Conservation (phyloP, 2,797 vertebrate genomes). For the Protosalanx chinensis region DNA sequence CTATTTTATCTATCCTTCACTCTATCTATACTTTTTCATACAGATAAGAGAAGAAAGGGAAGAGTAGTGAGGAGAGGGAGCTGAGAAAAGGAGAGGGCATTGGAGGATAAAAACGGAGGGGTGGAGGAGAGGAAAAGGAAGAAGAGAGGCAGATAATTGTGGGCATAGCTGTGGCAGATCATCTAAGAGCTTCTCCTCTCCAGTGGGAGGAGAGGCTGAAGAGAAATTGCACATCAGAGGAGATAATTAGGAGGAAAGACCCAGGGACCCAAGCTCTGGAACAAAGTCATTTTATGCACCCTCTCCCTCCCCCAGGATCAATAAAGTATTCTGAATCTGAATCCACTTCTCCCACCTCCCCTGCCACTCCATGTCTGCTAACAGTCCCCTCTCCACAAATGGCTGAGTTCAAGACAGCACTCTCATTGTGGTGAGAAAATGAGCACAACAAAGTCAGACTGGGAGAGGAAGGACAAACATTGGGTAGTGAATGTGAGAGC, state of each 20-base stretch:
- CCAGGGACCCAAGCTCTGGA: slow-evolving; percentile 15
- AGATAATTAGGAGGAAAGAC: slow-evolving; percentile 33
- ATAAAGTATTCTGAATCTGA: too few relatives aligned
- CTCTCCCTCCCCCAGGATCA: background rate
- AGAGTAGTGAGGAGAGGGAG: background rate
- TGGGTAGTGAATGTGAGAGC: too few relatives aligned
- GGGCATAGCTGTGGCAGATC: slow-evolving; percentile 7
- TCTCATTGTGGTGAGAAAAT: background rate
- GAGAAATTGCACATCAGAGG: slow-evolving; percentile 36
- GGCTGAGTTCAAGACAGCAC: background rate
- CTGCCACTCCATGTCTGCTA: background rate
- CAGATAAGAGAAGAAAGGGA: background rate
- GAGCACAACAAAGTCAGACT: background rate
- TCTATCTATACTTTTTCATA: too few relatives aligned
- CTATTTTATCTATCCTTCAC: too few relatives aligned
- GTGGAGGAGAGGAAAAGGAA: slow-evolving; percentile 23
- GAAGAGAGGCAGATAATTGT: slow-evolving; percentile 8
- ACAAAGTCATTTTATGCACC: slow-evolving; percentile 17
- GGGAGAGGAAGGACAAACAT: background rate
- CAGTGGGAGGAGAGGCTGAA: slow-evolving; percentile 1
- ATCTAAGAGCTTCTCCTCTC: slow-evolving; percentile 11
- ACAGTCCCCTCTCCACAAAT: slow-evolving; percentile 10
- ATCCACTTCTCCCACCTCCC: background rate
- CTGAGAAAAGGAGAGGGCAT: background rate
- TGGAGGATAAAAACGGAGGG: slow-evolving; percentile 12